A percentile compares a stretch with the other conserved stretches of the same genome.
Conservation (phyloP, 2,113 vertebrate genomes). For the Mus musculus region DNA sequence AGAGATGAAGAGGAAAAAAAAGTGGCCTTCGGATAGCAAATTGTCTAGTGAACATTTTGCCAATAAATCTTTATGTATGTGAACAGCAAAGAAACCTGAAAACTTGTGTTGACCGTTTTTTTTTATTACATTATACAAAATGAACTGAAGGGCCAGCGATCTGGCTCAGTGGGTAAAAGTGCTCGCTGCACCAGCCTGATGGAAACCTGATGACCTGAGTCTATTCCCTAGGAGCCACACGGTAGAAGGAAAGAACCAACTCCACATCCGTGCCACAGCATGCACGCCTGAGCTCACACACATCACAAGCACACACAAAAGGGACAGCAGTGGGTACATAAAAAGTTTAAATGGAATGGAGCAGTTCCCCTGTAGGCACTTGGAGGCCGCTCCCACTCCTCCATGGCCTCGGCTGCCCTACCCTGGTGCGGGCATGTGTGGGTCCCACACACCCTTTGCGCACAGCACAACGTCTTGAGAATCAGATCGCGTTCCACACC, state of each 20-base stretch:
- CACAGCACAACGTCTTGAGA: background rate
- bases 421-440: rapidly evolving
- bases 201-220: no score
- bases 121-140: background rate
- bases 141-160: background rate
- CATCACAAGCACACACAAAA: background rate
- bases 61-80: background rate
- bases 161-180: background rate
- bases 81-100: background rate
- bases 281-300: no score
- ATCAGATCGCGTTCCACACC: background rate
- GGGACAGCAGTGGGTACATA: background rate
- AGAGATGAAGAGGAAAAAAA: background rate
- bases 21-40: background rate
- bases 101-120: background rate
- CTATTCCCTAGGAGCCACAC: no score
- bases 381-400: background rate
- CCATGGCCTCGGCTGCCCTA: background rate
- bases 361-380: background rate
- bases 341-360: no score
- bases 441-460: background rate
- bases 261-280: no score
- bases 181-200: no score
- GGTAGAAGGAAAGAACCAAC: background rate
- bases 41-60: background rate